Evolutionary conservation across 2,888 invertebrate species (phyloP).

Genomic region (Oeneis ivallda): DNA sequence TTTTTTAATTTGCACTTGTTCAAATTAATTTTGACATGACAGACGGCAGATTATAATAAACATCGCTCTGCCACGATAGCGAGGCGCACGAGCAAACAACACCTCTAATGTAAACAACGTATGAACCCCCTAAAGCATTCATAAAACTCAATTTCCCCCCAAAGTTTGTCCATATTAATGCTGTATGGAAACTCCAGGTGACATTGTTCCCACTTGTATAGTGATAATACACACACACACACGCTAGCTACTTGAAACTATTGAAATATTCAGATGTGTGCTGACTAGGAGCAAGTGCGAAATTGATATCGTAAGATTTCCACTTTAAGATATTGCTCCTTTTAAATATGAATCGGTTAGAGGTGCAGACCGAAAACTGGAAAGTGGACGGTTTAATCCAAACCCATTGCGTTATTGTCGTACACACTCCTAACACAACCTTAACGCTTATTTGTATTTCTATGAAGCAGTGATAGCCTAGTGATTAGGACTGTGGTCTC

Average conservation of each 20-base stretch:
- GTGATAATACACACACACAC: conserved; percentile 41
- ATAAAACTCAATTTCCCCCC: conserved; percentile 58
- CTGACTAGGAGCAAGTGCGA: not conserved
- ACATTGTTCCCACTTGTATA: conserved; percentile 61
- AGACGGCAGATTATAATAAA: too few relatives aligned
- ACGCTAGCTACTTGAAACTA: not conserved
- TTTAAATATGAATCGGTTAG: too few relatives aligned
- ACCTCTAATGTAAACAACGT: not conserved
- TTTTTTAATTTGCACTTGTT: too few relatives aligned
- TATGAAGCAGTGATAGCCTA: too few relatives aligned
- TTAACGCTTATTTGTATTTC: too few relatives aligned
- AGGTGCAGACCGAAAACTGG: too few relatives aligned
- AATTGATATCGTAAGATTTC: not conserved
- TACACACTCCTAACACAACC: too few relatives aligned
- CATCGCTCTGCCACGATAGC: not conserved
- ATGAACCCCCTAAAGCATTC: conserved; percentile 42
- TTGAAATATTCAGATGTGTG: not conserved
- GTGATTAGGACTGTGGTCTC: too few relatives aligned
- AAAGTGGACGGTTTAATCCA: too few relatives aligned
- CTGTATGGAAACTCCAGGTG: conserved; percentile 72
- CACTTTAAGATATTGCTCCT: not conserved
- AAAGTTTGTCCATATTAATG: conserved; percentile 64
- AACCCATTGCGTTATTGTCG: too few relatives aligned
- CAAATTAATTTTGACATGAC: too few relatives aligned
- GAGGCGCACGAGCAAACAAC: not conserved